phyloP scores from a whole-genome alignment of 2,113 vertebrate species.

The Kryptolebias marmoratus region DNA sequence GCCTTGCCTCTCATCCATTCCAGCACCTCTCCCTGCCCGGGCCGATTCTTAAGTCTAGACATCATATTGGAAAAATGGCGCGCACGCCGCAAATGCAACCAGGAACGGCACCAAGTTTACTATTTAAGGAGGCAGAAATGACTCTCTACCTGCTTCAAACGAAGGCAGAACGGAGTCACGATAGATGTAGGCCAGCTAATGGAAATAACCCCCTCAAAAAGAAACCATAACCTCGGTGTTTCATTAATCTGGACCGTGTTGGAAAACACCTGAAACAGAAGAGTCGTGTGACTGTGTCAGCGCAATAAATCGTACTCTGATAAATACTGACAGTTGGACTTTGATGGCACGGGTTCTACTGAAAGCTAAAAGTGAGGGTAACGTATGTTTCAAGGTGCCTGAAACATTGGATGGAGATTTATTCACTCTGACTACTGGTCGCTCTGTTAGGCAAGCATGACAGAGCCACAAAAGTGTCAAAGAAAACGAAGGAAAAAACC shows the following conservation, averaged over 20 bases:
- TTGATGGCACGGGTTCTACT: slow-evolving; percentile 21
- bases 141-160: slow-evolving; percentile 71
- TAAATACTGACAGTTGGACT: slow-evolving; percentile 4
- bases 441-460: background rate
- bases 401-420: slow-evolving; percentile 4
- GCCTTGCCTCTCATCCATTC: slow-evolving; percentile 55
- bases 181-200: slow-evolving; percentile 71
- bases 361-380: slow-evolving; percentile 20
- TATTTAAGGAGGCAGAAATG: slow-evolving; percentile 65
- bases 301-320: background rate
- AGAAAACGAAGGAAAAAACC: too few species aligned
- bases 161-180: slow-evolving; percentile 40
- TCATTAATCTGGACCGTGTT: slow-evolving; percentile 79
- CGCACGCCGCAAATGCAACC: slow-evolving; percentile 74
- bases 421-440: background rate
- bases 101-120: slow-evolving; percentile 66
- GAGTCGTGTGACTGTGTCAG: slow-evolving; percentile 7
- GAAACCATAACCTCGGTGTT: slow-evolving; percentile 71
- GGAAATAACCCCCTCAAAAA: slow-evolving; percentile 64
- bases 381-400: slow-evolving; percentile 7
- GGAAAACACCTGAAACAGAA: slow-evolving; percentile 15
- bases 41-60: slow-evolving; percentile 88
- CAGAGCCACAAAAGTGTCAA: too few species aligned
- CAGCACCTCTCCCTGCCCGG: slow-evolving; percentile 63
- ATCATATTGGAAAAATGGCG: slow-evolving; percentile 83